Evolutionary conservation across 2,888 invertebrate species (phyloP), one percentile per base, ranked within the genome.

Genomic region (Unio pictorum): DNA sequence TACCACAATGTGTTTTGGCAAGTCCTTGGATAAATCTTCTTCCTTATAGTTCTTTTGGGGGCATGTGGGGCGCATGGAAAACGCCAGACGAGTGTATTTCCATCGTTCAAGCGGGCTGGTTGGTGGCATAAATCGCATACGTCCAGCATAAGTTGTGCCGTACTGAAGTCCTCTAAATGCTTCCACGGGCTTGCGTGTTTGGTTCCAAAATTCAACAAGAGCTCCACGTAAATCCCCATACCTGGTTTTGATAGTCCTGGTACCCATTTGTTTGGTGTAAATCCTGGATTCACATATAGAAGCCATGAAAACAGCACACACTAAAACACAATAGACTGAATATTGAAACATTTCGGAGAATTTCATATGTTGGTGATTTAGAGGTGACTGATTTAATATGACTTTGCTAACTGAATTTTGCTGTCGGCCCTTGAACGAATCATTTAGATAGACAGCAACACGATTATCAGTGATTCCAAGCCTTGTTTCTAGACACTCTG

Each of bases 121-220:
- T 34, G 97, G 97, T 26, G 97, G 97, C 96, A 98, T 97, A 90
- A 98, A 98, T 73, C 98, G 93, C 73, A 97, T 91, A 70, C 94
- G 94, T 4, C 96, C 96, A 61, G 95, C 92, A 56, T 97, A 96
- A 23, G 97, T 95, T 61, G 96, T 95, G 30, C 97, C 98, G 90
- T 97, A 98, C 7, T 97, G 97, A 73, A 98, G 94, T 1, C 95
- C 95, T 45, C 94, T 93, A 91, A 95, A 96, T 84, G 94, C 94
- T 90, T 95, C 97, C n/a, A 97, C 96, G 6, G 94, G 93, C 26
- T 75, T 79, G 1, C 87, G 73, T 28, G 70, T 59, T 58, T 67
- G 66, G 63, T 75, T 71, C 1, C 75, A 62, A 34, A 81, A 80
- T 30, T 73, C 76, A 2, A 82, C 71, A 23, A 81, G 75, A 11